Conservation (phyloP, 2,888 invertebrate species). For the Cheiracanthium punctorium region DNA sequence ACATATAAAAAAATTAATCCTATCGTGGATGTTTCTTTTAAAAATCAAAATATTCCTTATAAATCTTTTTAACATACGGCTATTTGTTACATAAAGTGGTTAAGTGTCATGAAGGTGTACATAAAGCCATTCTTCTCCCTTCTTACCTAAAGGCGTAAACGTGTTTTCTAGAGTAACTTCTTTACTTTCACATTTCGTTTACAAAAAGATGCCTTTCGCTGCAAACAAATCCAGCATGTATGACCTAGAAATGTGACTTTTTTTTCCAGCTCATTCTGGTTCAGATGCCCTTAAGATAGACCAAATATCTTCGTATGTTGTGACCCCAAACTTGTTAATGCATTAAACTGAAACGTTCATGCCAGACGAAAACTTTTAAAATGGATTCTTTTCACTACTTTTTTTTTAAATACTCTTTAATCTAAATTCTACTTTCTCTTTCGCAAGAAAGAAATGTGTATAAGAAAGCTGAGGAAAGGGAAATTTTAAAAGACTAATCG, state of each 20-base stretch:
- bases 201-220: background rate
- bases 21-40: no score
- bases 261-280: background rate
- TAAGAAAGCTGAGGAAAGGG: background rate
- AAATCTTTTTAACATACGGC: no score
- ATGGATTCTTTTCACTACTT: background rate
- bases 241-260: conserved; percentile 18
- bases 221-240: background rate
- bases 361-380: background rate
- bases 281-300: conserved; percentile 20
- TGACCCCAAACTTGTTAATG: background rate
- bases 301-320: background rate
- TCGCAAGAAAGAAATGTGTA: background rate
- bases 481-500: background rate
- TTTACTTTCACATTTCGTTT: background rate
- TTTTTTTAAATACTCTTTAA: background rate
- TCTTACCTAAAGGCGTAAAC: background rate
- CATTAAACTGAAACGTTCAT: conserved; percentile 1
- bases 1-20: no score
- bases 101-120: background rate
- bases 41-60: no score
- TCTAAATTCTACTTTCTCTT: background rate
- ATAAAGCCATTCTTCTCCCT: background rate
- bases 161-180: background rate
- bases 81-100: conserved; percentile 1